Conservation (phyloP, 2,113 vertebrate species). For the Campylomormyrus tamandua region DNA sequence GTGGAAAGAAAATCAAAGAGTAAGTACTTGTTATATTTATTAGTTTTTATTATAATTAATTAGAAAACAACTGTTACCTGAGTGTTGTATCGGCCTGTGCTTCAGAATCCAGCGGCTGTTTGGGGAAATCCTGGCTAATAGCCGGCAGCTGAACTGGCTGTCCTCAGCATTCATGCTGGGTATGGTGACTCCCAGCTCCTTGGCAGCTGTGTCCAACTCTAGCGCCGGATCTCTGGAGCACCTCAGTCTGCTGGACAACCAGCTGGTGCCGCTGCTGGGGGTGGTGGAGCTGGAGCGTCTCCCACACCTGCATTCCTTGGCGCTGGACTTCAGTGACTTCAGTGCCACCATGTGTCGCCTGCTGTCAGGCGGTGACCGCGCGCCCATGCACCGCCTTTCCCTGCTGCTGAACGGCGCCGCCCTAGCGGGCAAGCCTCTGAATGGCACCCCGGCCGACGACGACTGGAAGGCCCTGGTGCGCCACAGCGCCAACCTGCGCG, state of each 20-base stretch:
- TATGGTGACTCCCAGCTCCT: slow-evolving; percentile 82
- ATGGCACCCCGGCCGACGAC: slow-evolving; percentile 82
- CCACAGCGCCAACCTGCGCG: slow-evolving; percentile 82
- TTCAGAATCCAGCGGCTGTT: slow-evolving; percentile 89
- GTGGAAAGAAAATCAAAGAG: slow-evolving; percentile 94
- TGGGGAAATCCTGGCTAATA: slow-evolving; percentile 89
- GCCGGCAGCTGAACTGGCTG: slow-evolving; percentile 88
- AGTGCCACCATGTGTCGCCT: slow-evolving; percentile 87
- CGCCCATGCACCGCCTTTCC: slow-evolving; percentile 89
- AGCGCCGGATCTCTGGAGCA: slow-evolving; percentile 87
- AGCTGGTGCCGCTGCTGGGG: slow-evolving; percentile 77
- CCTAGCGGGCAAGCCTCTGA: slow-evolving; percentile 82
- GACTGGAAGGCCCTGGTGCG: slow-evolving; percentile 90
- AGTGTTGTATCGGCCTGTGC: slow-evolving; percentile 1
- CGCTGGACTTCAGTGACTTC: slow-evolving; percentile 93
- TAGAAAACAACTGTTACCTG: background rate
- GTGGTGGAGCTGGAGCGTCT: slow-evolving; percentile 83
- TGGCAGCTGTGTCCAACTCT: slow-evolving; percentile 83
- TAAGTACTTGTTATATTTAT: slow-evolving; percentile 57
- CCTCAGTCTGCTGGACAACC: slow-evolving; percentile 89
- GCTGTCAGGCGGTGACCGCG: slow-evolving; percentile 75
- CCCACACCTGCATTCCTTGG: slow-evolving; percentile 78
- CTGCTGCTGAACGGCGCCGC: slow-evolving; percentile 85
- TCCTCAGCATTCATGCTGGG: slow-evolving; percentile 94
- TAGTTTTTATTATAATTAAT: slow-evolving; percentile 25